Percentiles rank a stretch among this genome's conserved stretches.
These are phyloP conservation scores for Oryzaephilus surinamensis DNA, from an alignment of 1,140 invertebrate species.

Conservation along the genomic window DNA sequence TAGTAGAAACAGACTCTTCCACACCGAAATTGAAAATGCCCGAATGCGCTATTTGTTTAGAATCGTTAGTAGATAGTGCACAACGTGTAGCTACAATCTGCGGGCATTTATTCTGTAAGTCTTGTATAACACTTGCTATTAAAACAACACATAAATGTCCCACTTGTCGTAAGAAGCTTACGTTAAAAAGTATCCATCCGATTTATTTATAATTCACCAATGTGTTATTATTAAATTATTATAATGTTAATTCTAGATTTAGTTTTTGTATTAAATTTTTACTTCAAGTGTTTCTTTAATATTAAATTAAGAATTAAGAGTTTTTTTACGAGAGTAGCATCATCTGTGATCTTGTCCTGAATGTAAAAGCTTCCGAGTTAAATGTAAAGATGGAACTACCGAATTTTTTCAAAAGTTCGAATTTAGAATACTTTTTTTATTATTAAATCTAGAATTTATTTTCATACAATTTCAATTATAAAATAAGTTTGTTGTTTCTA, in stretches of 20 bases:
- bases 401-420: not conserved
- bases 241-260: not conserved
- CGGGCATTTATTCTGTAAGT: constrained; percentile 19
- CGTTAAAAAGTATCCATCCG: constrained; percentile 14
- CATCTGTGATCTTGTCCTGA: not conserved
- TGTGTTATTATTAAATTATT: not conserved
- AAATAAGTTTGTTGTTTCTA: too few species aligned
- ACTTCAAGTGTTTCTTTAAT: not conserved
- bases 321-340: not conserved
- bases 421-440: too few species aligned
- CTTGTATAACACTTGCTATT: constrained; percentile 11
- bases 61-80: constrained; percentile 10
- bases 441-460: not conserved
- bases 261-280: not conserved
- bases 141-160: constrained; percentile 16
- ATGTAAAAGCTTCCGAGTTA: not conserved
- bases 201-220: constrained; percentile 14
- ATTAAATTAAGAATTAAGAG: not conserved
- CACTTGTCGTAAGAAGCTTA: constrained; percentile 15
- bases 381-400: not conserved
- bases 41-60: constrained; percentile 19
- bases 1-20: constrained; percentile 2
- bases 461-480: too few species aligned
- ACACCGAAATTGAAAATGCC: too few species aligned
- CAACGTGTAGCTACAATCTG: constrained; percentile 14